Conservation (phyloP, 1,140 invertebrate species). For the Bombus waltoni region DNA sequence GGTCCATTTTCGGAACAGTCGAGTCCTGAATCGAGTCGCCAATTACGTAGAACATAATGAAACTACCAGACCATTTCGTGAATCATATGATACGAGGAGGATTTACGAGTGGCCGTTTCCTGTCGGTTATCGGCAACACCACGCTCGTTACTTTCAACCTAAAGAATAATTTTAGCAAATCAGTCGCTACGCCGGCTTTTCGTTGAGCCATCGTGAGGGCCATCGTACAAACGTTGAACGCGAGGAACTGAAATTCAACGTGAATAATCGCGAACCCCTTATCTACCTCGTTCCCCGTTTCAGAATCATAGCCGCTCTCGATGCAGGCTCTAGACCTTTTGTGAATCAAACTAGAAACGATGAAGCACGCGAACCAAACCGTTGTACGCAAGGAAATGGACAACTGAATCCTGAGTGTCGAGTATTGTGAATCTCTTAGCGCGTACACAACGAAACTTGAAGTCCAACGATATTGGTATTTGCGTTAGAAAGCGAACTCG, state of each 20-base stretch:
- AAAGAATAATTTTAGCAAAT: conserved; percentile 51
- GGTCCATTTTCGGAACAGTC: conserved; percentile 33
- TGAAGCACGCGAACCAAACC: conserved; percentile 48
- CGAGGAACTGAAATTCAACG: conserved; percentile 41
- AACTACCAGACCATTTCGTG: conserved; percentile 48
- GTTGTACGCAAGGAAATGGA: conserved; percentile 29
- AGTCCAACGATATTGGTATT: too few relatives aligned
- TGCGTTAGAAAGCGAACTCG: neutral
- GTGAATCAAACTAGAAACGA: conserved; percentile 48
- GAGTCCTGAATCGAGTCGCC: conserved; percentile 5
- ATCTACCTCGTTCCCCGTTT: conserved; percentile 26
- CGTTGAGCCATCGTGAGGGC: conserved; percentile 2
- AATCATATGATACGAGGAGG: conserved; percentile 50
- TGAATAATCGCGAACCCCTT: conserved; percentile 45
- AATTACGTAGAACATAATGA: conserved; percentile 52
- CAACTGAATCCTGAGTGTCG: conserved; percentile 6
- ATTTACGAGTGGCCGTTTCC: conserved; percentile 49
- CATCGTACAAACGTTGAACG: conserved; percentile 4
- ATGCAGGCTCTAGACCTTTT: conserved; percentile 35
- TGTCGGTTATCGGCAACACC: conserved; percentile 49
- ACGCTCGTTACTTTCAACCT: conserved; percentile 40
- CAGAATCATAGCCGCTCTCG: conserved; percentile 23
- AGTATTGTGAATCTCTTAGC: neutral
- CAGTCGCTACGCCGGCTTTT: conserved; percentile 44
- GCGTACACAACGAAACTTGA: neutral